Evolutionary conservation across 2,797 vertebrate genomes (phyloP), one percentile per base, ranked within the genome.

Genomic region (Varecia variegata): DNA sequence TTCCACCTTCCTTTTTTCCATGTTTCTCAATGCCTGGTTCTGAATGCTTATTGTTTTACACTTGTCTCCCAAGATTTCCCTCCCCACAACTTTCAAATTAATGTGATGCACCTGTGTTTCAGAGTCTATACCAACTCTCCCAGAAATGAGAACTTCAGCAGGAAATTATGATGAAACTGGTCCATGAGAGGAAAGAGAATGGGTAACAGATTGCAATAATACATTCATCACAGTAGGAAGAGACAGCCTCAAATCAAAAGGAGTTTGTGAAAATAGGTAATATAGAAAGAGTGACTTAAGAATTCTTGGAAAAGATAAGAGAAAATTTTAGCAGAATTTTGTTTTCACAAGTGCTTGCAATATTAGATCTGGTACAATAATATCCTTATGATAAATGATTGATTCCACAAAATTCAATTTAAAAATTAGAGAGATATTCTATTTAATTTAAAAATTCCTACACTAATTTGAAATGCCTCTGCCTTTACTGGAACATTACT

Each of bases 381-480:
- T 27, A 88, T 35, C 18, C 47, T 73, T 68, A 58, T n/a, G 54
- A 84, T 76, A 45, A 92, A 83, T 85, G 56, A 89, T 32, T 88
- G 21, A 90, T n/a, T 93, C 27, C 30, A 71, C 23, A 82, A 84
- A 89, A 87, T 60, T 73, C 77, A 76, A 89, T 88, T 92, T 89
- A 92, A 93, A 94, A 95, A 79, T 94, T 54, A 82, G 65, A 93
- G 23, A 38, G 40, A 90, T 74, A 76, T 3, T 83, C 20, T 23
- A 62, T 86, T 95, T 92, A 96, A 89, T 73, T 94, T 92, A 74
- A 32, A 70, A 95, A 81, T 74, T 38, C 52, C 35, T 92, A 77
- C 40, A 90, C 47, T 91, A 23, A 68, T 80, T 82, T 83, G 13
- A 95, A 98, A 86, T 88, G 62, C 3, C 81, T 89, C 47, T 62